Evolutionary conservation across 1,140 invertebrate species (phyloP), one percentile per base, ranked within the genome.

Genomic region (Apocrypta bakeri): DNA sequence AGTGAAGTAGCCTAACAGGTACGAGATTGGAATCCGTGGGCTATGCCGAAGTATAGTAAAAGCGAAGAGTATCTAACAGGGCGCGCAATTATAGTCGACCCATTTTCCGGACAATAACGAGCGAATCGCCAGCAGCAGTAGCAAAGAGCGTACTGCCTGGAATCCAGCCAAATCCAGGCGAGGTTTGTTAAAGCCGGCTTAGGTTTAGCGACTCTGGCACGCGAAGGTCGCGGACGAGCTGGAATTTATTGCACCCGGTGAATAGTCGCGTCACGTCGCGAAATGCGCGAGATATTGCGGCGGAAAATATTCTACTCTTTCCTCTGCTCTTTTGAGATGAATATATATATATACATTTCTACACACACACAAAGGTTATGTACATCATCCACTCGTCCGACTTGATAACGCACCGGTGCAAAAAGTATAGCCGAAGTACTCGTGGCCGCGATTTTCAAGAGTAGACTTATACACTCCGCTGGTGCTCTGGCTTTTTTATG

Each of bases 31-130:
- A 88, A 87, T 88, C 85, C 86, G 86, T 85, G 84, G 83, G 66
- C 12, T 31, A 1, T n/a, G 17, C 17, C 48, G 48, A n/a, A 21
- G 48, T 24, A 66, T 2, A 6, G n/a, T 85, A 37, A 4, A 37
- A 17, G 42, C 14, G 42, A 7, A 56, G 48, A 21, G 3, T 56
- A 84, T 86, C 83, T 84, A 84, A 85, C 68, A 85, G 82, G 85
- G 87, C 81, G 87, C 81, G 89, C 89, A 91, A 91, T 91, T 91
- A 91, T 87, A 88, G 86, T 85, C 89, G 90, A 91, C 90, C 90
- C 87, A 91, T 90, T 91, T 91, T 89, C 87, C 88, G 84, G 89
- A 90, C 90, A 90, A 91, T 91, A 90, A 88, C 89, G 87, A 87
- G 87, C 86, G 88, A 89, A 89, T 87, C 84, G 86, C 40, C 73